These are phyloP conservation scores for Abscondita cerata DNA, from an alignment of 2,888 invertebrate genomes.

Conservation along the genomic window DNA sequence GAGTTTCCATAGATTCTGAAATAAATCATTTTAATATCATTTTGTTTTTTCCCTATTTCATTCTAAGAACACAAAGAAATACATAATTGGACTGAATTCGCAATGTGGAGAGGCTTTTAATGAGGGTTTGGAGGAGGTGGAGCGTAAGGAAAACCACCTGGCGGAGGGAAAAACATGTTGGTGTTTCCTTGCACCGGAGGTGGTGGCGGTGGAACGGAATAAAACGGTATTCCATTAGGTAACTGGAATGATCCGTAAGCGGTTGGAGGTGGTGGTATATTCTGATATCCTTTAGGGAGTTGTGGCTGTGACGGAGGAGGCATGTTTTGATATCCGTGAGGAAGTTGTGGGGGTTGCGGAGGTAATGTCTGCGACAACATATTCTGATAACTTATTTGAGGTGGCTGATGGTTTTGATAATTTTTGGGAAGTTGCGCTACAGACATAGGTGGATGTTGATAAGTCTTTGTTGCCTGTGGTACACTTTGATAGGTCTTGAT, in stretches of 20 bases:
- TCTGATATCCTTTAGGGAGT: conserved; percentile 47
- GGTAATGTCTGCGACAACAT: conserved; percentile 53
- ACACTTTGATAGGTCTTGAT: conserved; percentile 43
- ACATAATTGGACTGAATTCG: conserved; percentile 19
- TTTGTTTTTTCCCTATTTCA: neutral
- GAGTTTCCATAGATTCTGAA: conserved; percentile 27
- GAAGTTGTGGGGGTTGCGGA: conserved; percentile 48
- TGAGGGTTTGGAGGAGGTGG: conserved; percentile 53
- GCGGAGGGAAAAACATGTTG: conserved; percentile 44
- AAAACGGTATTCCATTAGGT: conserved; percentile 53
- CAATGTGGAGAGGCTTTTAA: conserved; percentile 36
- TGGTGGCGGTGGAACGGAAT: conserved; percentile 53
- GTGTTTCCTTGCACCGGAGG: conserved; percentile 47
- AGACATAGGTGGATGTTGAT: conserved; percentile 30
- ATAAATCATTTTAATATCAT: conserved; percentile 8
- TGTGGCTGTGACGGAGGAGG: conserved; percentile 42
- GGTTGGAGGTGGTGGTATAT: conserved; percentile 40
- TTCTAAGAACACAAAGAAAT: conserved; percentile 25
- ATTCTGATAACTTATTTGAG: conserved; percentile 40
- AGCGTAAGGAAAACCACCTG: conserved; percentile 50
- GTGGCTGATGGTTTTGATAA: conserved; percentile 33
- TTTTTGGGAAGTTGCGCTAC: conserved; percentile 38
- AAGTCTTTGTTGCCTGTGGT: conserved; percentile 33
- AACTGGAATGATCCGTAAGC: conserved; percentile 49
- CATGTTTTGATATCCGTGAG: conserved; percentile 48